Percentiles rank a stretch among this genome's conserved stretches.
Conservation (phyloP, 2,888 invertebrate genomes). For the Pimpla rufipes region DNA sequence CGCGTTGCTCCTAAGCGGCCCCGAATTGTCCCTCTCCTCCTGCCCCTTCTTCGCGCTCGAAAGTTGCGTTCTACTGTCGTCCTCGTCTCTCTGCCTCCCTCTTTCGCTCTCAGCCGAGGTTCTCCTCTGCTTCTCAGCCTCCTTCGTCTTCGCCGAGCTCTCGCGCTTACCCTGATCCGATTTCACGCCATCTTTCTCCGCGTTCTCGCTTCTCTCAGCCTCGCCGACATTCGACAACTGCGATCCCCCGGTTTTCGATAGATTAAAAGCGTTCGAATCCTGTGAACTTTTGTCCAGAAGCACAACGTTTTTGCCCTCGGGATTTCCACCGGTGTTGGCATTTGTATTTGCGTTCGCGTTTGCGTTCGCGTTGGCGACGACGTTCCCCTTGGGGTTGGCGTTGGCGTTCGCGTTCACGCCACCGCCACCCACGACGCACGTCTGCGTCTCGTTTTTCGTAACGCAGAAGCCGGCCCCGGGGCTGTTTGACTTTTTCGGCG, state of each 20-base stretch:
- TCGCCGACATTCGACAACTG: slow-evolving; percentile 23
- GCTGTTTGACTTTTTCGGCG: slow-evolving; percentile 66
- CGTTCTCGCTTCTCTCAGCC: slow-evolving; percentile 38
- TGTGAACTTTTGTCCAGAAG: slow-evolving; percentile 38
- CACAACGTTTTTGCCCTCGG: slow-evolving; percentile 35
- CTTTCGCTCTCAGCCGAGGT: slow-evolving; percentile 45
- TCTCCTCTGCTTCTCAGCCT: slow-evolving; percentile 60
- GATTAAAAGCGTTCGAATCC: slow-evolving; percentile 76
- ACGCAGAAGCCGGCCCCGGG: slow-evolving; percentile 52
- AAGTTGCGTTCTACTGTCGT: slow-evolving; percentile 21
- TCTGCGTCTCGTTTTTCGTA: slow-evolving; percentile 72
- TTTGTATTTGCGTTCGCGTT: background rate
- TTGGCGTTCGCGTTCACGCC: background rate
- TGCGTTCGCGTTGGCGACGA: background rate
- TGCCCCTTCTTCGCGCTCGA: slow-evolving; percentile 2
- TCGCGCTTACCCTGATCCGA: slow-evolving; percentile 46
- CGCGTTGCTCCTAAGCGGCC: background rate
- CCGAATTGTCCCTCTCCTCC: slow-evolving; percentile 11
- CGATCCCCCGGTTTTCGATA: slow-evolving; percentile 73
- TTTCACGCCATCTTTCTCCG: slow-evolving; percentile 19
- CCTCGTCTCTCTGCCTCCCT: slow-evolving; percentile 36
- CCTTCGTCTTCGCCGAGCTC: slow-evolving; percentile 47
- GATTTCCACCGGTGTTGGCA: background rate
- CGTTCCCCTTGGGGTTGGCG: background rate
- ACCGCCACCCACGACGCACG: slow-evolving; percentile 43